Percentiles rank a stretch among this genome's conserved stretches.
Conservation (phyloP, 2,113 vertebrate species). For the Oophaga pumilio region DNA sequence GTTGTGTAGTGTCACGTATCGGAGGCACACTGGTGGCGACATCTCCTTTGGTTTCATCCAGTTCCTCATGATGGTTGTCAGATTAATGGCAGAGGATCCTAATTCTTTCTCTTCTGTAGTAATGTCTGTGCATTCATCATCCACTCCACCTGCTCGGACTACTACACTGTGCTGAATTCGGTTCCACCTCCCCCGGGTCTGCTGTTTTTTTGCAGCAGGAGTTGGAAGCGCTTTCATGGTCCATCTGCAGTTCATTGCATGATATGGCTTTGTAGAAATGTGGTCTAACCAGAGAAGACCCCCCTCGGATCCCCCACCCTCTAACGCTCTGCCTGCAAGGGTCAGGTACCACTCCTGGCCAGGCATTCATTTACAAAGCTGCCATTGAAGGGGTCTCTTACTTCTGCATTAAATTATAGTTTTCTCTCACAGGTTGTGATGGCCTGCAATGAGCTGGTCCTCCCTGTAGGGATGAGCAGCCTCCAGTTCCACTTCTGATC, state of each 20-base stretch:
- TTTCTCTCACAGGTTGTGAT: no score
- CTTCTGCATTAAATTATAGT: no score
- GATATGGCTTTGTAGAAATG: neutral
- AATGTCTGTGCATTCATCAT: neutral
- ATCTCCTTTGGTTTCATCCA: no score
- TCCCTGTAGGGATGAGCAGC: no score
- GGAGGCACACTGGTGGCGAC: no score
- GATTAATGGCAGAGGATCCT: neutral
- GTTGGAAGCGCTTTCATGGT: neutral
- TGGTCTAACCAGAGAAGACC: constrained; percentile 21
- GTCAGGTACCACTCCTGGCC: no score
- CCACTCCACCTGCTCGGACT: neutral
- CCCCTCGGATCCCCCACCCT: neutral
- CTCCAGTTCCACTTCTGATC: no score
- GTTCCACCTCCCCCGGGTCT: neutral
- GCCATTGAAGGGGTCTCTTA: no score
- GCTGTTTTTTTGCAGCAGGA: neutral
- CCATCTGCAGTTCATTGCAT: constrained; percentile 13
- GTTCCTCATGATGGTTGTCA: neutral
- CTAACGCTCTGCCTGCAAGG: no score
- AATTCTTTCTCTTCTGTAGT: neutral
- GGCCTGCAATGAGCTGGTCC: no score
- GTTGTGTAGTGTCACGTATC: no score
- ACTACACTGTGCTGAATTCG: neutral
- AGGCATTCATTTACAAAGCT: no score